Conservation (phyloP, 2,888 invertebrate genomes). For the Serrognathus titanus region DNA sequence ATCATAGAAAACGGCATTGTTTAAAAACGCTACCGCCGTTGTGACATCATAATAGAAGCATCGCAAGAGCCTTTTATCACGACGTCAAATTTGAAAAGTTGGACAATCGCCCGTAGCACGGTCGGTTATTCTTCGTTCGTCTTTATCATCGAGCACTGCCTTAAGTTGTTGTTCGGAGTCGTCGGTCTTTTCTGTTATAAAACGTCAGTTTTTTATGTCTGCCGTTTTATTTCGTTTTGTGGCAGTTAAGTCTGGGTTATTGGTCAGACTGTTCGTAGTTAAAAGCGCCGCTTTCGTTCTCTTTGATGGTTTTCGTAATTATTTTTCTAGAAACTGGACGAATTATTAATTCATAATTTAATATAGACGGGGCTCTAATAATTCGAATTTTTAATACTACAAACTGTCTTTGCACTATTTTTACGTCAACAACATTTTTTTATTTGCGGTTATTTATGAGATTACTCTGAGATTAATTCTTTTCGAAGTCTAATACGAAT, state of each 20-base stretch:
- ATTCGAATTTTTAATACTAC: no score
- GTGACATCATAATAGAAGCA: constrained; percentile 24
- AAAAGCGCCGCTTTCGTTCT: constrained; percentile 11
- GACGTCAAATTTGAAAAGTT: constrained; percentile 24
- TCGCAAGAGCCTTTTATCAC: constrained; percentile 23
- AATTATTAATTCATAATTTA: no score
- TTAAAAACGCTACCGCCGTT: constrained; percentile 24
- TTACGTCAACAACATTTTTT: no score
- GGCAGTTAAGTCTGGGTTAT: constrained; percentile 31
- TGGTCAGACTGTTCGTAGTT: constrained; percentile 22
- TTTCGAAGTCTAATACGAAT: no score
- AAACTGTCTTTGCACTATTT: no score
- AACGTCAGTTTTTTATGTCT: constrained; percentile 30
- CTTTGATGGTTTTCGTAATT: constrained; percentile 26
- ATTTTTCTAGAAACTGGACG: constrained; percentile 22
- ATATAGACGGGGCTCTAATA: no score
- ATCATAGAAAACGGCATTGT: constrained; percentile 19
- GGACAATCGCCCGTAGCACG: constrained; percentile 17
- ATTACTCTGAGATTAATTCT: no score
- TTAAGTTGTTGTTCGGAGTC: constrained; percentile 2
- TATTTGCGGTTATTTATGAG: no score
- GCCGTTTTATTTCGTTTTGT: constrained; percentile 25
- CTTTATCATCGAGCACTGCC: not conserved
- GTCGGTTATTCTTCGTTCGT: not conserved
- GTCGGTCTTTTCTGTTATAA: constrained; percentile 28